A percentile compares a stretch with the other conserved stretches of the same genome.
These are phyloP conservation scores for Bradypodion pumilum DNA, from an alignment of 2,797 vertebrate species.

Conservation along the genomic window DNA sequence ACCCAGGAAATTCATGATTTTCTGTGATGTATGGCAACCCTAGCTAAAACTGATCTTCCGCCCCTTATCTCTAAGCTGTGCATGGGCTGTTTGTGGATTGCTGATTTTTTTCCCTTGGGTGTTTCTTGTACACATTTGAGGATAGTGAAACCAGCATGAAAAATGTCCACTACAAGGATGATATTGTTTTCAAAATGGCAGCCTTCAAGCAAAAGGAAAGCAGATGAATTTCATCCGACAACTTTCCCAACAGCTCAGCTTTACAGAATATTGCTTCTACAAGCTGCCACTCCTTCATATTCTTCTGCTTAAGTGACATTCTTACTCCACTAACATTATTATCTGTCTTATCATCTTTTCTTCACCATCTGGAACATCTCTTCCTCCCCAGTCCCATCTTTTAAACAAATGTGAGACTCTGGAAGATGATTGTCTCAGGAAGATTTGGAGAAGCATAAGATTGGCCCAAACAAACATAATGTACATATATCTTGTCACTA, in stretches of 20 bases:
- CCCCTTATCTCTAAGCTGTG: background rate
- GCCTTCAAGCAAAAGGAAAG: constrained; percentile 35
- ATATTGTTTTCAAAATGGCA: constrained; percentile 33
- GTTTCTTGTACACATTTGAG: constrained; percentile 16
- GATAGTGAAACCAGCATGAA: constrained; percentile 11
- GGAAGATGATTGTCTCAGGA: constrained; percentile 43
- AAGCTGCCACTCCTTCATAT: constrained; percentile 53
- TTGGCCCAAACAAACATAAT: constrained; percentile 43
- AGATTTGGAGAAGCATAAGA: constrained; percentile 48
- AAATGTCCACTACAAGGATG: background rate
- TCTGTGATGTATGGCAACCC: too few relatives aligned
- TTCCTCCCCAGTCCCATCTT: constrained; percentile 19
- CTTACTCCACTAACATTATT: constrained; percentile 52
- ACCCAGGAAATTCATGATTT: too few relatives aligned
- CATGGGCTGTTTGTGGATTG: accelerated
- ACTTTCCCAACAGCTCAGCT: constrained; percentile 31
- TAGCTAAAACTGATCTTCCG: too few relatives aligned
- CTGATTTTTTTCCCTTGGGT: background rate
- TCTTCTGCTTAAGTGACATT: constrained; percentile 51
- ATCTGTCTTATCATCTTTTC: constrained; percentile 61
- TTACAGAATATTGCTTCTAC: constrained; percentile 13
- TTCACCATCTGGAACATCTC: constrained; percentile 39
- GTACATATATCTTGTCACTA: constrained; percentile 40
- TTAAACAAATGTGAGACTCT: constrained; percentile 54
- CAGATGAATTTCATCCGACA: constrained; percentile 54